phyloP scores from a whole-genome alignment of 2,113 vertebrate genomes.

The Chrysemys picta region DNA sequence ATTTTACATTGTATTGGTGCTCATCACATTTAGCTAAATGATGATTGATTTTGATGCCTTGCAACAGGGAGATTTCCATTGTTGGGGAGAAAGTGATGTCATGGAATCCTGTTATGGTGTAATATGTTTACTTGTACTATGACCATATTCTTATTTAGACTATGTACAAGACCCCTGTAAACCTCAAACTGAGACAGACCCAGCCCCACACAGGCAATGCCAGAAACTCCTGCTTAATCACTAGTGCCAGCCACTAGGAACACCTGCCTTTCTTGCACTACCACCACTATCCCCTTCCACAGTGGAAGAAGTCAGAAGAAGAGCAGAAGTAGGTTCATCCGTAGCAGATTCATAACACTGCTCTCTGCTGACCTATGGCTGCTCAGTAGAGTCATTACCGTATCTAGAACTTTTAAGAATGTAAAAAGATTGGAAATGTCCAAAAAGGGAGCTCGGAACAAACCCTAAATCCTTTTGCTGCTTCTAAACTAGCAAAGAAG shows the following conservation, averaged over 20 bases:
- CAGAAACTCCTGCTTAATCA: neutral
- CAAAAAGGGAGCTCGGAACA: neutral
- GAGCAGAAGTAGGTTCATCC: neutral
- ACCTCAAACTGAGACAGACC: neutral
- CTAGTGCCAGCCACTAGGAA: neutral
- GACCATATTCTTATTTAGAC: neutral
- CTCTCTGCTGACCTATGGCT: too few relatives aligned
- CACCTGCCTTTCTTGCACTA: neutral
- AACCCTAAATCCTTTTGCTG: neutral
- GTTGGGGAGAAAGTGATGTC: neutral
- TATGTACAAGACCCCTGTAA: neutral
- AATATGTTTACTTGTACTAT: constrained; percentile 9
- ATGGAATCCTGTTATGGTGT: neutral
- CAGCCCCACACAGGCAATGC: neutral
- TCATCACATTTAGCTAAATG: rapidly evolving
- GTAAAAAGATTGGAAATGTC: neutral
- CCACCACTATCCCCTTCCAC: neutral
- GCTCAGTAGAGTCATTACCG: neutral
- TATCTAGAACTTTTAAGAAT: neutral
- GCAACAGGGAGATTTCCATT: neutral
- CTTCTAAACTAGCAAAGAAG: constrained; percentile 2
- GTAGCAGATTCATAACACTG: neutral
- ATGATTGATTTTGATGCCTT: neutral
- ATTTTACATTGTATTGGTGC: neutral
- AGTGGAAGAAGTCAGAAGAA: neutral